phyloP scores from a whole-genome alignment of 1,140 invertebrate genomes.

The Microplitis demolitor region DNA sequence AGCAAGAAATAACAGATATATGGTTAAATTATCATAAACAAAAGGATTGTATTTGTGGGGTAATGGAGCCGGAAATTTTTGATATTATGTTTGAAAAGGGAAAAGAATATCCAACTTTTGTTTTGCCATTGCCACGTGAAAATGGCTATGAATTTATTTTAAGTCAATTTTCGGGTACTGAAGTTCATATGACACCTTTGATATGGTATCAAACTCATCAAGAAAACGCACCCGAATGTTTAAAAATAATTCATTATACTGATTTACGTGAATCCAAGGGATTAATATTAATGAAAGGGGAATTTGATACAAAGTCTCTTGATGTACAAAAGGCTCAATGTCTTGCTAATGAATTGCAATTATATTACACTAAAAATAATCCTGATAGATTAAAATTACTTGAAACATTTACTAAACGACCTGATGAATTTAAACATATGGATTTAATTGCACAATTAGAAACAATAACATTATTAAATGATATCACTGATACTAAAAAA shows the following conservation, averaged over 20 bases:
- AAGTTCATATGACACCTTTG: slow-evolving; percentile 86
- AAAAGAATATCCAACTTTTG: slow-evolving; percentile 71
- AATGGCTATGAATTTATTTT: slow-evolving; percentile 90
- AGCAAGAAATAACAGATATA: slow-evolving; percentile 76
- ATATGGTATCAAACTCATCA: slow-evolving; percentile 87
- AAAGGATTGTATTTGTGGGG: slow-evolving; percentile 75
- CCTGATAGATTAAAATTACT: slow-evolving; percentile 69
- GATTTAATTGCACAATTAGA: slow-evolving; percentile 82
- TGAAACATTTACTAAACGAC: slow-evolving; percentile 72
- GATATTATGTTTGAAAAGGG: slow-evolving; percentile 65
- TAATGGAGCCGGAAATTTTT: slow-evolving; percentile 68
- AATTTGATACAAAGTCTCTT: slow-evolving; percentile 83
- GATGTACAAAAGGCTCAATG: slow-evolving; percentile 81
- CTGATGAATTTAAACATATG: slow-evolving; percentile 81
- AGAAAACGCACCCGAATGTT: slow-evolving; percentile 89
- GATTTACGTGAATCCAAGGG: slow-evolving; percentile 79
- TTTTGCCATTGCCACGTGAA: slow-evolving; percentile 80
- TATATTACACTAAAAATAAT: slow-evolving; percentile 79
- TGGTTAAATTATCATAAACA: slow-evolving; percentile 82
- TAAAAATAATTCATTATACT: slow-evolving; percentile 81
- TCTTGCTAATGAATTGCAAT: slow-evolving; percentile 82
- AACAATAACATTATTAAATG: slow-evolving; percentile 64
- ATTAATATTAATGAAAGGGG: slow-evolving; percentile 84
- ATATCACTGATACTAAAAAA: slow-evolving; percentile 24
- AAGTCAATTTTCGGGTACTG: slow-evolving; percentile 74